Base-by-base conservation (phyloP, 2,888 invertebrate genomes). In the Syrista parreyssii region DNA sequence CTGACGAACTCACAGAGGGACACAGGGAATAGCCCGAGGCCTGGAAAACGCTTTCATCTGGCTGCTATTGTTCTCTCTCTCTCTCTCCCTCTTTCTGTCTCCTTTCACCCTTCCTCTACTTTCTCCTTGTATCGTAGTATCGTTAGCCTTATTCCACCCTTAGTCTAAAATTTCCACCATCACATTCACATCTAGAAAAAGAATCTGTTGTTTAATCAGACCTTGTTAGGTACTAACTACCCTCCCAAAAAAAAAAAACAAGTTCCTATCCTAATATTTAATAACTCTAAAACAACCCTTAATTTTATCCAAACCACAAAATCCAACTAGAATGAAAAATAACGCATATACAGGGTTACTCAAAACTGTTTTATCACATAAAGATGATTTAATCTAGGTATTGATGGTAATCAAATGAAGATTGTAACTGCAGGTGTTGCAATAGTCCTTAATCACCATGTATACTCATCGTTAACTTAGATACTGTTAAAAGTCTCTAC, bases 1-100 rank as follows among this genome's bases (percentile, higher is more conserved):
- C 36, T 31, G 32, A 35, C 74, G 34, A 36, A 33, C 23, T 32
- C 74, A 34, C 74, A 35, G 74, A 74, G 35, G 74, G 33, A 74
- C 74, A 33, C 23, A 33, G 30, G 33, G 35, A 23, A 81, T 75
- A 75, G 76, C 79, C 76, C 80, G 80, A 80, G 85, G 86, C 85
- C 78, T 81, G 80, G 79, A 84, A 40, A 85, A 86, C 86, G 86
- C 88, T 89, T 88, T 89, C 88, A 89, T 89, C 85, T 86, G 84
- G 82, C 36, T 40, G 15, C 33, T 35, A 74, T 74, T 80, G 81
- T 80, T 79, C 80, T 87, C 87, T 86, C 86, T 86, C 84, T 82
- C 76, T 78, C 76, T 78, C 79, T 79, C 79, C 75, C 74, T 71
- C 76, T 68, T 71, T 75, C n/a, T n/a, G n/a, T n/a, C n/a, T n/a